Evolutionary conservation across 2,113 vertebrate species (phyloP), one percentile per base, ranked within the genome.

Genomic region (Labeo rohita): DNA sequence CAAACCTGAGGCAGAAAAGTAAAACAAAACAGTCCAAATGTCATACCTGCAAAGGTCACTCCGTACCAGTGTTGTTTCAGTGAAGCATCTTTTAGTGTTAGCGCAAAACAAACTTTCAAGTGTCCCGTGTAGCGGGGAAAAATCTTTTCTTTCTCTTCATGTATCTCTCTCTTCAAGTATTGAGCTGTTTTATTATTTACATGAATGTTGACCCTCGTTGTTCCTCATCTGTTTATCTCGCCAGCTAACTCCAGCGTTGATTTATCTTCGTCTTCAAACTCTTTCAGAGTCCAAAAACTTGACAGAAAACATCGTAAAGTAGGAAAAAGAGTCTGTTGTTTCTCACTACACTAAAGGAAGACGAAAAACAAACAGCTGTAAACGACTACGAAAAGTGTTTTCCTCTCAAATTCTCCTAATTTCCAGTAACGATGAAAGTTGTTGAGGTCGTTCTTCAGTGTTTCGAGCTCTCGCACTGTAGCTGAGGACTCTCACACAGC

Each of bases 1-100:
- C 74, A 79, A 75, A 11, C 4, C 16, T 28, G 28, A 47, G 5
- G 28, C 28, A 3, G 9, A 80, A n/a, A 87, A 39, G 21, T 45
- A 28, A 28, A 73, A 59, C 6, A 11, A 47, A 72, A 73, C n/a
- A 10, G 47, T 59, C 16, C 8, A 68, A 68, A 9, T 2, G 0
- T 65, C 92, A 91, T 90, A 95, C 94, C 94, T 93, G 91, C 79
- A 89, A 87, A 80, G 87, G 90, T 50, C 84, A 84, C 87, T 43
- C 77, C 80, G 80, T 68, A 89, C 87, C 92, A 84, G 83, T 83
- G 73, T 90, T 75, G 56, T 80, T 90, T 59, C 88, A 90, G 88
- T 92, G 92, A 91, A 91, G 93, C 94, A 94, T 95, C 86, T 88
- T 93, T 89, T 78, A 85, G 23, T 5, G 85, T 84, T 83, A 85